phyloP scores from a whole-genome alignment of 92 coral and sea anemone species.

The Zoanthus sociatus region DNA sequence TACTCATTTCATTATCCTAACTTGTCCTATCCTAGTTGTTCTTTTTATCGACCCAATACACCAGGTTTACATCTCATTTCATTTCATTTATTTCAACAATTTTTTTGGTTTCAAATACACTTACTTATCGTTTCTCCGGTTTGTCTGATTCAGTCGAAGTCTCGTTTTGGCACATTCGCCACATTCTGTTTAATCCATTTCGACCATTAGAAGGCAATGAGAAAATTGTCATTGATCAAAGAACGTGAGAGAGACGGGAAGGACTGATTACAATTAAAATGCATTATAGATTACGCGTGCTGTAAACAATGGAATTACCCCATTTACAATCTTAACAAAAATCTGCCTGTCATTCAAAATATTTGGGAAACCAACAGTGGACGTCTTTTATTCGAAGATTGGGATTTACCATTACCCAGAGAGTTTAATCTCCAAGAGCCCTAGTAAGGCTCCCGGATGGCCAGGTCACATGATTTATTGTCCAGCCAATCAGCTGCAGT shows the following conservation, averaged over 20 bases:
- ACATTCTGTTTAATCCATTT: too few species aligned
- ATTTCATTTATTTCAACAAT: too few species aligned
- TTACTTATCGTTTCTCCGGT: too few species aligned
- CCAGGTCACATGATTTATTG: slow-evolving; percentile 28
- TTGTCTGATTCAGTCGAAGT: too few species aligned
- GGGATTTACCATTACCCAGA: slow-evolving; percentile 49
- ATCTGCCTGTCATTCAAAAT: background rate
- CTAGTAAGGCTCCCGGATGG: slow-evolving; percentile 28
- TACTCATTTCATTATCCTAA: too few species aligned
- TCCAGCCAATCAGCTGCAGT: slow-evolving; percentile 40
- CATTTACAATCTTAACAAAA: background rate
- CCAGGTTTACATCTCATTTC: too few species aligned
- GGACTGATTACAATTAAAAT: too few species aligned
- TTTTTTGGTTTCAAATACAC: too few species aligned
- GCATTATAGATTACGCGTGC: background rate
- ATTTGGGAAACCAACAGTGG: slow-evolving; percentile 49
- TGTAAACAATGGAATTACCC: background rate
- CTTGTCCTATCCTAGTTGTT: background rate
- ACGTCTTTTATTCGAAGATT: slow-evolving; percentile 53
- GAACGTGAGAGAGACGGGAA: too few species aligned
- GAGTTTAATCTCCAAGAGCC: slow-evolving; percentile 31
- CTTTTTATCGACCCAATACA: background rate
- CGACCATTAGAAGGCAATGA: too few species aligned
- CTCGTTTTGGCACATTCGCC: too few species aligned
- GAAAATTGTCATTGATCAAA: too few species aligned